Percentiles rank a stretch among this genome's conserved stretches.
phyloP scores from a whole-genome alignment of 2,888 invertebrate genomes.

The Apoderus coryli region DNA sequence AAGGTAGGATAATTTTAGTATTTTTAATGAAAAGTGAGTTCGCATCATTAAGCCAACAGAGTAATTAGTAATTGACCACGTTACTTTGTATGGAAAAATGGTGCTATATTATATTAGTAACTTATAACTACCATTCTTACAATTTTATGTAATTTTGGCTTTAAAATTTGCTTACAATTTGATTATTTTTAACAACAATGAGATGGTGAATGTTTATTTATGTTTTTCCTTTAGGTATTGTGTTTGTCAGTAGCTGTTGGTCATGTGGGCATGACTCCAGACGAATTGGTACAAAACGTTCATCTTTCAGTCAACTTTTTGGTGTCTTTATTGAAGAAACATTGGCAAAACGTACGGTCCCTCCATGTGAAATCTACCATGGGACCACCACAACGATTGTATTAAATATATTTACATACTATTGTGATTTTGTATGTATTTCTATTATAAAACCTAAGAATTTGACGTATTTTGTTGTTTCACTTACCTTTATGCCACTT shows the following conservation, averaged over 20 bases:
- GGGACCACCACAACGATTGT: slow-evolving; percentile 95
- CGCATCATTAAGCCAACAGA: slow-evolving; percentile 33
- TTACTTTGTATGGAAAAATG: slow-evolving; percentile 31
- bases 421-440: too few species aligned
- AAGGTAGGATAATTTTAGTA: slow-evolving; percentile 51
- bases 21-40: slow-evolving; percentile 7
- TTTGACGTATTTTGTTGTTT: too few species aligned
- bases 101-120: slow-evolving; percentile 28
- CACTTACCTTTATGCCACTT: too few species aligned
- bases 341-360: slow-evolving; percentile 99
- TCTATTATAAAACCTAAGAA: too few species aligned
- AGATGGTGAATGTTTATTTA: too few species aligned
- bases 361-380: slow-evolving; percentile 98
- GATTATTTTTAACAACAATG: too few species aligned
- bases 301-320: slow-evolving; percentile 97
- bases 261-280: slow-evolving; percentile 89
- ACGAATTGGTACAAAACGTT: slow-evolving; percentile 94
- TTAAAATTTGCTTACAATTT: slow-evolving; percentile 26
- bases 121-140: slow-evolving; percentile 29
- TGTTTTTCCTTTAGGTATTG: slow-evolving; percentile 58
- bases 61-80: slow-evolving; percentile 20
- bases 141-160: slow-evolving; percentile 25
- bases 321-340: slow-evolving; percentile 97
- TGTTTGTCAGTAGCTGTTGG: slow-evolving; percentile 98
- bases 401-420: slow-evolving; percentile 45